Evolutionary conservation across 2,113 vertebrate genomes (phyloP).

Genomic region (Cygnus atratus): DNA sequence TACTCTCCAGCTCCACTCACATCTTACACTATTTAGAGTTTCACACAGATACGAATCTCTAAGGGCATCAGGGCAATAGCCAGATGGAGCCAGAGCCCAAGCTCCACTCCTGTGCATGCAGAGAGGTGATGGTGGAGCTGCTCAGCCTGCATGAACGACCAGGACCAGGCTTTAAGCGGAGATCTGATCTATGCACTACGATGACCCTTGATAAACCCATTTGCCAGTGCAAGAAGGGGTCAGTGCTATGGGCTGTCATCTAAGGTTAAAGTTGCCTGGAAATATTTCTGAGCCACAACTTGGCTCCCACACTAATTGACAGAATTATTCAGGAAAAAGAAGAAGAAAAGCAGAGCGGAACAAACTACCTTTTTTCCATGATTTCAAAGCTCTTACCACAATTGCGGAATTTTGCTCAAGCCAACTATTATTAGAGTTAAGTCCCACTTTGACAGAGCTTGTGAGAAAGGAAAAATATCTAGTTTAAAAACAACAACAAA

Average conservation of each 20-base stretch:
- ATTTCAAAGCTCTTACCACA: neutral
- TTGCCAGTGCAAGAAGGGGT: neutral
- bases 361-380: neutral
- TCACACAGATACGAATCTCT: neutral
- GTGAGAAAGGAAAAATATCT: neutral
- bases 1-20: neutral
- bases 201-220: neutral
- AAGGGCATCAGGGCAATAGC: accelerated
- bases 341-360: slow-evolving; percentile 5
- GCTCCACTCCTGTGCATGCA: neutral
- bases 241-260: neutral
- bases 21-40: neutral
- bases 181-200: neutral
- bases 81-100: neutral
- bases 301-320: neutral
- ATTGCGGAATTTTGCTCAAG: neutral
- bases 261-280: neutral
- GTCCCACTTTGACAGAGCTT: neutral
- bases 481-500: slow-evolving; percentile 25
- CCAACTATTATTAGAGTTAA: slow-evolving; percentile 9
- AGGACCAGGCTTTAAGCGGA: neutral
- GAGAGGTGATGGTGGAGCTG: neutral
- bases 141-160: neutral
- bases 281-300: neutral
- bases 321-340: neutral